Evolutionary conservation across 1,140 invertebrate genomes (phyloP).

Genomic region (Branchinecta lynchi): DNA sequence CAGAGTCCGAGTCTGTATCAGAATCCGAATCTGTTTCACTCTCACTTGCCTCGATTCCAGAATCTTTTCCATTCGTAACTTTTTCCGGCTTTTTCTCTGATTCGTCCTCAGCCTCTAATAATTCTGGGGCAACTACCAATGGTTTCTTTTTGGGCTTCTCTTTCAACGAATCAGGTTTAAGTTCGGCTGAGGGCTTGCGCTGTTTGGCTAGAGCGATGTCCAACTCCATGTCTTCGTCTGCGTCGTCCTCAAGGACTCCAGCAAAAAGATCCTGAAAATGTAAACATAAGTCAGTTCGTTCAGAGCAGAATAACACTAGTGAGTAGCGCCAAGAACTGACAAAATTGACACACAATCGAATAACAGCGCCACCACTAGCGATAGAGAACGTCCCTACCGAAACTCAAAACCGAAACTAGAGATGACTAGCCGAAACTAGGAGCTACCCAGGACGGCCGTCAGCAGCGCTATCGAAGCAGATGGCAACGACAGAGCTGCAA

Average conservation of each 20-base stretch:
- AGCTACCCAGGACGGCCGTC: too few species aligned
- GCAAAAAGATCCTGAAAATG: constrained; percentile 54
- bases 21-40: constrained; percentile 22
- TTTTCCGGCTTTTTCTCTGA: constrained; percentile 12
- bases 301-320: too few species aligned
- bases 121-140: constrained; percentile 31
- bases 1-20: constrained; percentile 23
- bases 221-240: constrained; percentile 71
- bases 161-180: constrained; percentile 17
- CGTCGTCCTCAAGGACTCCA: constrained; percentile 50
- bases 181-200: constrained; percentile 29
- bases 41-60: constrained; percentile 16
- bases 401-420: too few species aligned
- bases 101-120: constrained; percentile 27
- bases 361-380: too few species aligned
- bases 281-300: constrained; percentile 3
- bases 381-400: too few species aligned
- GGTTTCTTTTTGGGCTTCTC: constrained; percentile 44
- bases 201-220: constrained; percentile 44
- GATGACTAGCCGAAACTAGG: too few species aligned
- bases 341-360: too few species aligned
- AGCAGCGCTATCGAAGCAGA: too few species aligned
- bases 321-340: too few species aligned
- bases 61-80: constrained; percentile 17
- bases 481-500: too few species aligned